Percentiles rank a stretch among this genome's conserved stretches.
Conservation (phyloP, 2,113 vertebrate species). For the Narcine bancroftii region DNA sequence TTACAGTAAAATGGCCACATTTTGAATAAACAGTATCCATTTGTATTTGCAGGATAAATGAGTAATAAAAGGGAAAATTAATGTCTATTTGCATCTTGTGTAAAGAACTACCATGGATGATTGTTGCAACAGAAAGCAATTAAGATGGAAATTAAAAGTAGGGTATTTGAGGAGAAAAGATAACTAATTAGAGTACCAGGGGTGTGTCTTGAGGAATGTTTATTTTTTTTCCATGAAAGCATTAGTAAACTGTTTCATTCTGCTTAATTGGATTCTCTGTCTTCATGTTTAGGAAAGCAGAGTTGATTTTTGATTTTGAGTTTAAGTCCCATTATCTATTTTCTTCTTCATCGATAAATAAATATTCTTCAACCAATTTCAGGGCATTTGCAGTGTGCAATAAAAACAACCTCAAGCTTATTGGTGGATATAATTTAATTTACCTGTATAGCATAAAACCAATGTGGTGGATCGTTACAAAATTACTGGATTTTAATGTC, state of each 20-base stretch:
- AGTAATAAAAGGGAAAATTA: not conserved
- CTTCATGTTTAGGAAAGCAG: not conserved
- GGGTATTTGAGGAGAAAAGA: not conserved
- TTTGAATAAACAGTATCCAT: not conserved
- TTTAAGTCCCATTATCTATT: not conserved
- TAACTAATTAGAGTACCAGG: not conserved
- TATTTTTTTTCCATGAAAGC: not conserved
- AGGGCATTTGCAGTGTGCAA: not conserved
- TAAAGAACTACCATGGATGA: not conserved
- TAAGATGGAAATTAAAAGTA: not conserved
- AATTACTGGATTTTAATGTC: not conserved
- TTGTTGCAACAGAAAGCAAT: not conserved
- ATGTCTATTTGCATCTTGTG: not conserved
- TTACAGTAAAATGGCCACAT: slow-evolving; percentile 11
- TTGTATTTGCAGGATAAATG: not conserved
- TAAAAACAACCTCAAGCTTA: not conserved
- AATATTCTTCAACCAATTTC: not conserved
- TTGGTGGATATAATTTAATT: not conserved
- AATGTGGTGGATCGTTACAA: not conserved
- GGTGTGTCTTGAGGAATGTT: not conserved
- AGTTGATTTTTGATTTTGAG: not conserved
- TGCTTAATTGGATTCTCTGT: too few relatives aligned
- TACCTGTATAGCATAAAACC: not conserved
- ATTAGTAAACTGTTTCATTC: not conserved
- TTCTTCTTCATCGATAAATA: not conserved